Conservation (phyloP, 2,888 invertebrate genomes). For the Polydrusus cervinus region DNA sequence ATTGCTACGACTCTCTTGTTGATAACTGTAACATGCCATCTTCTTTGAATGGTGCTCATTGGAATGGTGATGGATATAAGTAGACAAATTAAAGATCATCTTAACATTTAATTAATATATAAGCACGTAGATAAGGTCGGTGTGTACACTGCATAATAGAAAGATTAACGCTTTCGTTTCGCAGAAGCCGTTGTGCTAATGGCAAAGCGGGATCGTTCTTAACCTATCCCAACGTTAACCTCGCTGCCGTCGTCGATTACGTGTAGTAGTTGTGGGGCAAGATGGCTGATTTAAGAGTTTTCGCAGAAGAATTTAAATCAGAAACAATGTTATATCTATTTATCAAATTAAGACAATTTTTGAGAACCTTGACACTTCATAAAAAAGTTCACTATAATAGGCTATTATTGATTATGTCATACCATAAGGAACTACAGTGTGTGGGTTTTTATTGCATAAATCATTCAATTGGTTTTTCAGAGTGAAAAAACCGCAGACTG, state of each 20-base stretch:
- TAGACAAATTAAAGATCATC: neutral
- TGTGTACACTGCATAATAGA: constrained; percentile 5
- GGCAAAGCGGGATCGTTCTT: constrained; percentile 10
- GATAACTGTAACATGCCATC: too few relatives aligned
- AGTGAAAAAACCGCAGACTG: too few relatives aligned
- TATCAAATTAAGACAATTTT: too few relatives aligned
- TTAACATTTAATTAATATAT: neutral
- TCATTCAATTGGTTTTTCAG: too few relatives aligned
- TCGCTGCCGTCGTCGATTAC: constrained; percentile 16
- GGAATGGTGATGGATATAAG: neutral
- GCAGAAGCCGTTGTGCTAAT: constrained; percentile 22
- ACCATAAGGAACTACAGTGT: too few relatives aligned
- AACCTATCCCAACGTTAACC: constrained; percentile 25
- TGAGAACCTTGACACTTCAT: too few relatives aligned
- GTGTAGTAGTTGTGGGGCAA: constrained; percentile 19
- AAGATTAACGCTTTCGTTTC: constrained; percentile 22
- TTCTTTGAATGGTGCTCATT: too few relatives aligned
- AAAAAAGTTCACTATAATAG: too few relatives aligned
- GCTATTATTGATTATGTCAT: too few relatives aligned
- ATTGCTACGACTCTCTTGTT: too few relatives aligned
- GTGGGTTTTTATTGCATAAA: too few relatives aligned
- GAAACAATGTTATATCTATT: too few relatives aligned
- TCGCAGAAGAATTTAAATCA: neutral
- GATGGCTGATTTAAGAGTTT: constrained; percentile 19
- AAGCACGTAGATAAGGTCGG: neutral